Conservation (phyloP, 2,888 invertebrate genomes). For the Cephus runcator region DNA sequence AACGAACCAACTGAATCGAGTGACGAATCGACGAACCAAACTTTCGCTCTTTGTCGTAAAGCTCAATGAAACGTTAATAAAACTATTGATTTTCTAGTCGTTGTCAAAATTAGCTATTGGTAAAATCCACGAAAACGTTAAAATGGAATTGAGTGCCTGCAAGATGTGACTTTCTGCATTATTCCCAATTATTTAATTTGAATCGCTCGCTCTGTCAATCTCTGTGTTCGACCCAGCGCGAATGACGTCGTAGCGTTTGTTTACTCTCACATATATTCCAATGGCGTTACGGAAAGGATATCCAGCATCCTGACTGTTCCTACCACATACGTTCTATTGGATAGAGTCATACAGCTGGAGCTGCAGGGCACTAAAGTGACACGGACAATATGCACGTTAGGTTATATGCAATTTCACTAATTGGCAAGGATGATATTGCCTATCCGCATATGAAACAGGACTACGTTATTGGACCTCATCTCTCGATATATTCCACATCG, state of each 20-base stretch:
- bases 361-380: conserved; percentile 9
- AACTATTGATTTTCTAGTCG: conserved; percentile 6
- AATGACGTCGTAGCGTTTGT: not conserved
- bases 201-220: not conserved
- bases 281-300: not conserved
- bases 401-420: conserved; percentile 46
- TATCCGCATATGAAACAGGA: conserved; percentile 17
- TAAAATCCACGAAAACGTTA: not conserved
- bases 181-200: not conserved
- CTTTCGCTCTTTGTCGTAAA: not conserved
- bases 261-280: not conserved
- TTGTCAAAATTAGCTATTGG: not conserved
- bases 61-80: conserved; percentile 7
- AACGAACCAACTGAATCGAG: not conserved
- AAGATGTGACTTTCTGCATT: not conserved
- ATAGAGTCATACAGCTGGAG: not conserved
- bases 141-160: not conserved
- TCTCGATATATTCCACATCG: conserved; percentile 1
- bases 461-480: not conserved
- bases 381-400: conserved; percentile 22
- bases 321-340: not conserved
- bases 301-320: not conserved
- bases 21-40: not conserved
- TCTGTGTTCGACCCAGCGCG: not conserved
- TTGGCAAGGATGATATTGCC: conserved; percentile 44